Base-by-base conservation (phyloP, 2,797 vertebrate species). In the Scleropages formosus region DNA sequence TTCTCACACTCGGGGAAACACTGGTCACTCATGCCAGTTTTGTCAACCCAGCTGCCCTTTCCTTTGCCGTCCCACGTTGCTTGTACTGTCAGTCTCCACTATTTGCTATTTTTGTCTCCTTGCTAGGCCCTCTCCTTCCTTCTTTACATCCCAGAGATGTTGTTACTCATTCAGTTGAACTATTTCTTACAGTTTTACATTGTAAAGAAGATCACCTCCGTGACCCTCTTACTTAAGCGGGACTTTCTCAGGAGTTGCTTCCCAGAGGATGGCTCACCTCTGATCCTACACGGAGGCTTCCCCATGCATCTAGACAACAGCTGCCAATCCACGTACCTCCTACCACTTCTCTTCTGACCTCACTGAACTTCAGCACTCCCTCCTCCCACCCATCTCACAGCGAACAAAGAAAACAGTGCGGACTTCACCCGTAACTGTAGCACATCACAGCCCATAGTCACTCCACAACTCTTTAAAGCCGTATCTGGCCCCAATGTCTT, bases 271-370 rank as follows among this genome's bases (percentile, higher is more conserved):
- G 44, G 27, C 47, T 69, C 13, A 49, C 67, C 67, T 53, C 67
- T 69, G 22, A 69, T 49, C 53, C 67, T 7, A 15, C 66, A 16
- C 51, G 66, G 15, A 51, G 26, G 51, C 66, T 69, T 69, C 31
- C 39, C 31, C 31, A 39, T 6, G 24, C 13, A 51, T 51, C 47
- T 69, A 49, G 67, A 69, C 15, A 39, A 39, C 31, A 24, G n/a
- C 13, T 51, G 67, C 22, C 49, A 46, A 68, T 68, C 46, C 6
- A 3, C 66, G 24, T 68, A 46, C 47, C 46, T 26, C 46, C 67
- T 49, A 53, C 44, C 44, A 18, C 47, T 49, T 8, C 31, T 39
- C 39, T 39, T 39, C 31, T 39, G 31, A 39, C 31, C 12, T 49
- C 31, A 10, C 44, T 8, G 46, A 16, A 1, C 44, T 67, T 51